A percentile compares a stretch with the other conserved stretches of the same genome.
Conservation (phyloP, 2,797 vertebrate species). For the Bradypodion pumilum region DNA sequence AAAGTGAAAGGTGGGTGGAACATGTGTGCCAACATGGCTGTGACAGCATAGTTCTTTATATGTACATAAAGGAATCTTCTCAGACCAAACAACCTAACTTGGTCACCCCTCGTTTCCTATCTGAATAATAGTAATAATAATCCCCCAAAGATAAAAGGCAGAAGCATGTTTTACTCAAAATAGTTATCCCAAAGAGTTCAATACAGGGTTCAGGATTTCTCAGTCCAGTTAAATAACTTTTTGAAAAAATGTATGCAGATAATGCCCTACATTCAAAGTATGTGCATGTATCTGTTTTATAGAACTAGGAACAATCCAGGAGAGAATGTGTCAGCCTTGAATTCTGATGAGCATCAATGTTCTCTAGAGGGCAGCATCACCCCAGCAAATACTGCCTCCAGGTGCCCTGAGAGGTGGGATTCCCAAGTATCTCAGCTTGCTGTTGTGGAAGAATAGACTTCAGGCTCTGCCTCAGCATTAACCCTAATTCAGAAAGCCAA, state of each 20-base stretch:
- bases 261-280: accelerated
- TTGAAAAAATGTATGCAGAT: background rate
- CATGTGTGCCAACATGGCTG: background rate
- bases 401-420: background rate
- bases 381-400: background rate
- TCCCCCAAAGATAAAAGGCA: background rate
- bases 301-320: background rate
- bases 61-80: background rate
- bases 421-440: background rate
- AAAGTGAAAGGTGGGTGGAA: no score
- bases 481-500: background rate
- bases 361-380: slow-evolving; percentile 55
- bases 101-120: background rate
- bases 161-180: no score
- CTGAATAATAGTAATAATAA: background rate
- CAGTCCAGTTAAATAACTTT: background rate
- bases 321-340: background rate
- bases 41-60: background rate
- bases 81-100: background rate
- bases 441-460: background rate
- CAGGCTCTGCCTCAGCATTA: background rate
- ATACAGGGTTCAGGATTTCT: background rate
- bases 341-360: background rate
- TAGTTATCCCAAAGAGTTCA: background rate
- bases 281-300: background rate